Evolutionary conservation across 2,797 vertebrate species (phyloP).

Genomic region (Tapera naevia): DNA sequence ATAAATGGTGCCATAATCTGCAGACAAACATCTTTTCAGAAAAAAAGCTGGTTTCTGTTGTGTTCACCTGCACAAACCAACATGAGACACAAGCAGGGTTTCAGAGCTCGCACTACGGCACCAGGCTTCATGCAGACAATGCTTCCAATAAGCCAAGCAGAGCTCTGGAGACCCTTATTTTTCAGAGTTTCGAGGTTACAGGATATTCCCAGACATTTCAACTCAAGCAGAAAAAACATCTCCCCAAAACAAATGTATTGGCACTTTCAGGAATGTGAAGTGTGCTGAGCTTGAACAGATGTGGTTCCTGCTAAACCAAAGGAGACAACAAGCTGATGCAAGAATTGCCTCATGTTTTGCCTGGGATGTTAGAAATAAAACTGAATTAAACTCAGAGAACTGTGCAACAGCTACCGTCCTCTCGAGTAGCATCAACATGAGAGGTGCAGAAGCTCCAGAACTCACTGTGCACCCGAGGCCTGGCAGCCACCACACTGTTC

Average conservation of each 20-base stretch:
- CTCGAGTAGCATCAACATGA: not conserved
- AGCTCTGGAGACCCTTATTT: not conserved
- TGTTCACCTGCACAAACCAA: not conserved
- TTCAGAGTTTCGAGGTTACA: not conserved
- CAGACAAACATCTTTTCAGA: not conserved
- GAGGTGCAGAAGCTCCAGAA: not conserved
- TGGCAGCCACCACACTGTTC: not conserved
- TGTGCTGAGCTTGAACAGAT: not conserved
- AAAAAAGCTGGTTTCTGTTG: not conserved
- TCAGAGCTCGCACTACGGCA: not conserved
- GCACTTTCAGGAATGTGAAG: not conserved
- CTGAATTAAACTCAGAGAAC: not conserved
- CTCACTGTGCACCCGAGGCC: not conserved
- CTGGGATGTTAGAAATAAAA: not conserved
- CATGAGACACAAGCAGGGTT: not conserved
- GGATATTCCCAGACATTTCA: not conserved
- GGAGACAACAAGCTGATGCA: conserved; percentile 18
- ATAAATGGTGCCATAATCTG: not conserved
- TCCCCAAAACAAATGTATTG: not conserved
- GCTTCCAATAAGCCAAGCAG: not conserved
- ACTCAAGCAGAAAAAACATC: not conserved
- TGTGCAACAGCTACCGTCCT: not conserved
- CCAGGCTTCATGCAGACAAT: not conserved
- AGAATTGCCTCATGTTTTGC: not conserved
- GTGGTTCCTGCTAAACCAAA: not conserved